phyloP scores from a whole-genome alignment of 1,140 invertebrate species.

The Bemisia tabaci region DNA sequence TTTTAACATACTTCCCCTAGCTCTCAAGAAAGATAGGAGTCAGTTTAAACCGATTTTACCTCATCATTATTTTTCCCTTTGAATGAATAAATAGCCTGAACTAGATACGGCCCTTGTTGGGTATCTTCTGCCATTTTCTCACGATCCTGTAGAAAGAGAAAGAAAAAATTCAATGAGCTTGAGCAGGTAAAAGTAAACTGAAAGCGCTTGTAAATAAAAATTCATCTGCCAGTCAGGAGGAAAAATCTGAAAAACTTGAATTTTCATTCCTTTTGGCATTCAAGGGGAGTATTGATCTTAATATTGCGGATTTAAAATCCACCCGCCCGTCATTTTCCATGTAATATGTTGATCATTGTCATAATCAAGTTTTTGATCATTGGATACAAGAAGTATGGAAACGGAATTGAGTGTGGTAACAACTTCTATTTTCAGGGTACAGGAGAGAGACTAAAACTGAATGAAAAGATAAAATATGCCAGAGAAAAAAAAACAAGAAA shows the following conservation, averaged over 20 bases:
- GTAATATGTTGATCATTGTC: neutral
- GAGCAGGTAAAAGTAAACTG: neutral
- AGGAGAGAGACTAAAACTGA: neutral
- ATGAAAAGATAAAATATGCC: neutral
- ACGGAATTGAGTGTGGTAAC: neutral
- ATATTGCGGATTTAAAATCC: neutral
- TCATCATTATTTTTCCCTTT: conserved; percentile 95
- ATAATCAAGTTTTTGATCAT: neutral
- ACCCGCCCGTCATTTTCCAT: neutral
- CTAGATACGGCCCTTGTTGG: conserved; percentile 47
- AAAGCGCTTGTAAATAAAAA: neutral
- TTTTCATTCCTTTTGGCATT: neutral
- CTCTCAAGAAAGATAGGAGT: too few relatives aligned
- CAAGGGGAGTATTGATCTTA: neutral
- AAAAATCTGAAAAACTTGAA: too few relatives aligned
- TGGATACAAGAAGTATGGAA: neutral
- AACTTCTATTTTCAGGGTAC: neutral
- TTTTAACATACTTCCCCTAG: too few relatives aligned
- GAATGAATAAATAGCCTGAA: conserved; percentile 83
- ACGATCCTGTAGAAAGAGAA: neutral
- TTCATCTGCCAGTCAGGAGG: neutral
- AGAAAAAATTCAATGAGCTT: neutral
- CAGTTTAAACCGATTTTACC: too few relatives aligned
- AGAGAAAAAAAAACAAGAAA: neutral
- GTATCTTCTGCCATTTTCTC: conserved; percentile 13